Percentiles rank a stretch among this genome's conserved stretches.
Conservation (phyloP, 2,113 vertebrate species). For the Sprattus sprattus region DNA sequence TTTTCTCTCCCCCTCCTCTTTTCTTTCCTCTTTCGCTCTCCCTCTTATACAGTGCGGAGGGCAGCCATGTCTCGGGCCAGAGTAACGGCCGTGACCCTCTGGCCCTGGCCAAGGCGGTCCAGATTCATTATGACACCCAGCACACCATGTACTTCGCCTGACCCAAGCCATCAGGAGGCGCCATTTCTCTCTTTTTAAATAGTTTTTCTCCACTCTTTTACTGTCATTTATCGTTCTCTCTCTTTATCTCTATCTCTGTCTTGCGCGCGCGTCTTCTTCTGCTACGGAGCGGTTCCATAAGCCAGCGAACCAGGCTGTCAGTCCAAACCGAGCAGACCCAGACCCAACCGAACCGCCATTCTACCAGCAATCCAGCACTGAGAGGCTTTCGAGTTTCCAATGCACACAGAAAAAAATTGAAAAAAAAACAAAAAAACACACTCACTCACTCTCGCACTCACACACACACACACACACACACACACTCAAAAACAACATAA, state of each 20-base stretch:
- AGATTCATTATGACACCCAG: slow-evolving; percentile 98
- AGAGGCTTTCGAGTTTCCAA: slow-evolving; percentile 69
- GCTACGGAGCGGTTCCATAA: slow-evolving; percentile 67
- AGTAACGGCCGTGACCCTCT: slow-evolving; percentile 97
- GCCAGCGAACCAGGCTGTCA: slow-evolving; percentile 46
- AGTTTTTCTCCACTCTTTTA: slow-evolving; percentile 35
- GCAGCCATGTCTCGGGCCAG: slow-evolving; percentile 97
- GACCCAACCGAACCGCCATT: slow-evolving; percentile 70
- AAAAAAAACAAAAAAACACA: slow-evolving; percentile 55
- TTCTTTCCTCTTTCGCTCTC: not conserved
- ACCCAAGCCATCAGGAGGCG: slow-evolving; percentile 59
- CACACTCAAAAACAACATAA: not conserved
- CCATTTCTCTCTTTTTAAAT: slow-evolving; percentile 36
- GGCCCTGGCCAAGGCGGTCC: slow-evolving; percentile 95
- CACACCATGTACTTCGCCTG: slow-evolving; percentile 99
- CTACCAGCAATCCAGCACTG: slow-evolving; percentile 91
- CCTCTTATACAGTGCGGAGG: slow-evolving; percentile 83
- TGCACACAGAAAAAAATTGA: slow-evolving; percentile 68
- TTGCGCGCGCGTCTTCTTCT: slow-evolving; percentile 57
- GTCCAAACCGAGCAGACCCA: slow-evolving; percentile 64
- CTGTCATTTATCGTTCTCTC: slow-evolving; percentile 37
- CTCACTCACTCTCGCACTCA: not conserved
- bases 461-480: slow-evolving; percentile 5
- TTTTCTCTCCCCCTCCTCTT: not conserved
- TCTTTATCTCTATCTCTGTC: slow-evolving; percentile 38